A percentile compares a stretch with the other conserved stretches of the same genome.
These are phyloP conservation scores for Pherbina coryleti DNA, from an alignment of 2,888 invertebrate species.

Conservation along the genomic window DNA sequence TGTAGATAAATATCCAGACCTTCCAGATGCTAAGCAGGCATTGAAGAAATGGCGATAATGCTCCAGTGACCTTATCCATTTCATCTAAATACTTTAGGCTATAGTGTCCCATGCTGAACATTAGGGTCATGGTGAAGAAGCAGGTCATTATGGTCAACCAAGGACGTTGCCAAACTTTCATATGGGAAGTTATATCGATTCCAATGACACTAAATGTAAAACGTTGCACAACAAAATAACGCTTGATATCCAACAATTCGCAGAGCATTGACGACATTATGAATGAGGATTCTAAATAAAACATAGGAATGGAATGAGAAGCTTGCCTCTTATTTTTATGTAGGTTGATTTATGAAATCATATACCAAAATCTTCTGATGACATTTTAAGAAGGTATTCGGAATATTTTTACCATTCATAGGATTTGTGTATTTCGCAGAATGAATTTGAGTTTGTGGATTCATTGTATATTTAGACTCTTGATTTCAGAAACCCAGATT, in stretches of 20 bases:
- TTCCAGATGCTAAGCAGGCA: conserved; percentile 39
- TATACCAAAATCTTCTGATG: too few relatives aligned
- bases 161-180: not conserved
- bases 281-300: too few relatives aligned
- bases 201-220: conserved; percentile 35
- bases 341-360: too few relatives aligned
- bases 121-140: not conserved
- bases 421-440: too few relatives aligned
- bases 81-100: conserved; percentile 40
- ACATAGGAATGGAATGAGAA: too few relatives aligned
- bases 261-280: not conserved
- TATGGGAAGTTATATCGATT: conserved; percentile 13
- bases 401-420: too few relatives aligned
- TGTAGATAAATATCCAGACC: conserved; percentile 38
- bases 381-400: too few relatives aligned
- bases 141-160: conserved; percentile 1
- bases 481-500: too few relatives aligned
- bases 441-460: too few relatives aligned
- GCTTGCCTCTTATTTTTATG: too few relatives aligned
- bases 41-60: conserved; percentile 45
- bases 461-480: too few relatives aligned
- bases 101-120: conserved; percentile 33
- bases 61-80: conserved; percentile 38
- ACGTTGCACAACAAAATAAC: conserved; percentile 41
- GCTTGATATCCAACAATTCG: conserved; percentile 11